A percentile compares a stretch with the other conserved stretches of the same genome.
phyloP scores from a whole-genome alignment of 2,888 invertebrate species.

The Lasioglossum oenotherae region DNA sequence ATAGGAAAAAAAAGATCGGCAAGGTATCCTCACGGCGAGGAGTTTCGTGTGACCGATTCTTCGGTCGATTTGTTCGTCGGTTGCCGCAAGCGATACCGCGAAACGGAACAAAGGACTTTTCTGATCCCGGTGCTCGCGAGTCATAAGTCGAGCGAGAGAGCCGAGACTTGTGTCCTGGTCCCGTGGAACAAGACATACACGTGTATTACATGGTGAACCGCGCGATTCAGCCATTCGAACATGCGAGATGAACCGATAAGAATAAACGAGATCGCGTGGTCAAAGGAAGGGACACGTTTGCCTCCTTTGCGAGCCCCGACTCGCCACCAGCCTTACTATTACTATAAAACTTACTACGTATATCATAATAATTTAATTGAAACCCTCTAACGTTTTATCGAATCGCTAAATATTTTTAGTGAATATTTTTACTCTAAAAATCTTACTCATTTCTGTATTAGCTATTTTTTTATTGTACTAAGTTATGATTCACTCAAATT shows the following conservation, averaged over 20 bases:
- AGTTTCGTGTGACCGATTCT: slow-evolving; percentile 2
- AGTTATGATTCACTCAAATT: too few relatives aligned
- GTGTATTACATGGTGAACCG: slow-evolving; percentile 12
- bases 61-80: not conserved
- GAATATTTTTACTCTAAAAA: too few relatives aligned
- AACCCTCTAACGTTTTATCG: not conserved
- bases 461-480: too few relatives aligned
- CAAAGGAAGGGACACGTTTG: slow-evolving; percentile 12
- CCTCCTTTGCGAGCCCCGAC: not conserved
- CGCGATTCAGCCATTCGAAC: slow-evolving; percentile 20
- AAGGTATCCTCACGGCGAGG: not conserved
- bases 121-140: not conserved
- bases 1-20: not conserved
- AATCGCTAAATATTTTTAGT: not conserved
- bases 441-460: too few relatives aligned
- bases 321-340: not conserved
- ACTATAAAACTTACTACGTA: not conserved
- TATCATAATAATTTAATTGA: not conserved
- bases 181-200: slow-evolving; percentile 20
- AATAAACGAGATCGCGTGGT: slow-evolving; percentile 21
- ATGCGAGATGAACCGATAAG: slow-evolving; percentile 25
- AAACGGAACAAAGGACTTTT: not conserved
- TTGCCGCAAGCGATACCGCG: not conserved
- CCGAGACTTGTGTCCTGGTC: not conserved
- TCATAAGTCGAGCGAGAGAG: not conserved